Conservation (phyloP, 2,113 vertebrate genomes). For the Neotragus moschatus region DNA sequence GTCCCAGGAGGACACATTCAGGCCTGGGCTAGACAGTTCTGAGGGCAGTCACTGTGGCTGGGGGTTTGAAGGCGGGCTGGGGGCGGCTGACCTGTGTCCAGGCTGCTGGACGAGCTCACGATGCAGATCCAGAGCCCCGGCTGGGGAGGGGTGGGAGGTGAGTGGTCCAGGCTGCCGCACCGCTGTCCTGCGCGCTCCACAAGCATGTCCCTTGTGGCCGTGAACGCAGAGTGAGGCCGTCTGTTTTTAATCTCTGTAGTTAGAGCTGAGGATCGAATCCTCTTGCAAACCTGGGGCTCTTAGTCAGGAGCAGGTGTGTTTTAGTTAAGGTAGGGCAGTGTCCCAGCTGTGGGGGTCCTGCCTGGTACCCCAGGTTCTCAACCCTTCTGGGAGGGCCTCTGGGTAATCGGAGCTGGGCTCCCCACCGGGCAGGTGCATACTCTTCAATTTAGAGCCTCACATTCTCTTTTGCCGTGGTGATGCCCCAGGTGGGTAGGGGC, state of each 20-base stretch:
- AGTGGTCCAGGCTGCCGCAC: rapidly evolving
- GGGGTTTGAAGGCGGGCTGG: not conserved
- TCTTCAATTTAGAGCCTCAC: not conserved
- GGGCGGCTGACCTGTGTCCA: rapidly evolving
- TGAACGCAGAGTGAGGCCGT: rapidly evolving
- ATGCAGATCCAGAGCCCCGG: not conserved
- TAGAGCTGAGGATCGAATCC: not conserved
- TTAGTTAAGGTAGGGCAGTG: rapidly evolving
- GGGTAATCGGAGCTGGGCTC: rapidly evolving
- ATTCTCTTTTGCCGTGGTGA: rapidly evolving
- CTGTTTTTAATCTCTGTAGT: not conserved
- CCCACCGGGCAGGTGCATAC: rapidly evolving
- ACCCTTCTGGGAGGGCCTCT: no score
- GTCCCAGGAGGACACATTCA: rapidly evolving
- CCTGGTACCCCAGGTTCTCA: not conserved
- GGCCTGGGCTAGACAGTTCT: rapidly evolving
- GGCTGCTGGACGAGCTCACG: rapidly evolving
- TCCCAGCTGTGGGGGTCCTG: rapidly evolving
- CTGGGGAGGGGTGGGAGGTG: rapidly evolving
- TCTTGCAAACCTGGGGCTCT: not conserved
- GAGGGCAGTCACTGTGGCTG: rapidly evolving
- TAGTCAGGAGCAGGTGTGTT: not conserved
- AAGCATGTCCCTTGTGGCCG: rapidly evolving
- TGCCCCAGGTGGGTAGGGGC: not conserved
- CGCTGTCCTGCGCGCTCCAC: rapidly evolving